phyloP scores from a whole-genome alignment of 2,888 invertebrate species.

The Congeria kusceri region DNA sequence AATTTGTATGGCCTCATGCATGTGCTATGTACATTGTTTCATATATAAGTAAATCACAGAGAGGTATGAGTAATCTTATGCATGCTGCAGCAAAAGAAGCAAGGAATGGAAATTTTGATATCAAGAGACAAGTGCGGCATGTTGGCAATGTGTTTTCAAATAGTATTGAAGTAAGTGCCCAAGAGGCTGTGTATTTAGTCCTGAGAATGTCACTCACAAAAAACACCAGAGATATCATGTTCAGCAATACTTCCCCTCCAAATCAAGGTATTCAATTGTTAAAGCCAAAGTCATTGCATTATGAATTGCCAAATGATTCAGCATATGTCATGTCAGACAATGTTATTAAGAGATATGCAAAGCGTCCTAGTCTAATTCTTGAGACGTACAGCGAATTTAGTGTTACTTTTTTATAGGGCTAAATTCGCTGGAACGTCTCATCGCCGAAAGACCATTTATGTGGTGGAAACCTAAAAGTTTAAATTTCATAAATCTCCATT shows the following conservation, averaged over 20 bases:
- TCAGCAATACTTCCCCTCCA: slow-evolving; percentile 54
- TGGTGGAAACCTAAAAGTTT: no score
- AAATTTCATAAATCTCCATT: no score
- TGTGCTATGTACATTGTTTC: slow-evolving; percentile 53
- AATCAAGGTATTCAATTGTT: slow-evolving; percentile 51
- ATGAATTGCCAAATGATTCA: slow-evolving; percentile 41
- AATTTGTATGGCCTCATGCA: no score
- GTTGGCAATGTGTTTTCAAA: slow-evolving; percentile 60
- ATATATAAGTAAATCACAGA: slow-evolving; percentile 55
- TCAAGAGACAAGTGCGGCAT: slow-evolving; percentile 53
- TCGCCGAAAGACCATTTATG: no score
- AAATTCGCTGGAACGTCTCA: no score
- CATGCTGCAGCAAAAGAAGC: slow-evolving; percentile 57
- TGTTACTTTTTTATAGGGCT: no score
- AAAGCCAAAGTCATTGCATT: slow-evolving; percentile 44
- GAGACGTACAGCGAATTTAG: no score
- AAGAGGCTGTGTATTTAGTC: slow-evolving; percentile 60
- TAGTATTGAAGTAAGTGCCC: slow-evolving; percentile 60
- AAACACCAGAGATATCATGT: slow-evolving; percentile 55
- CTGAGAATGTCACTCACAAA: slow-evolving; percentile 63
- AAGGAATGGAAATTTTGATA: slow-evolving; percentile 48
- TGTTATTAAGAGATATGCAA: slow-evolving; percentile 52
- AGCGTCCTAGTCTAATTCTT: no score
- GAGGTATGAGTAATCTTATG: slow-evolving; percentile 56
- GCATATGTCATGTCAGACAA: slow-evolving; percentile 56